Evolutionary conservation across 2,888 invertebrate species (phyloP), one percentile per base, ranked within the genome.

Genomic region (Busseola fusca): DNA sequence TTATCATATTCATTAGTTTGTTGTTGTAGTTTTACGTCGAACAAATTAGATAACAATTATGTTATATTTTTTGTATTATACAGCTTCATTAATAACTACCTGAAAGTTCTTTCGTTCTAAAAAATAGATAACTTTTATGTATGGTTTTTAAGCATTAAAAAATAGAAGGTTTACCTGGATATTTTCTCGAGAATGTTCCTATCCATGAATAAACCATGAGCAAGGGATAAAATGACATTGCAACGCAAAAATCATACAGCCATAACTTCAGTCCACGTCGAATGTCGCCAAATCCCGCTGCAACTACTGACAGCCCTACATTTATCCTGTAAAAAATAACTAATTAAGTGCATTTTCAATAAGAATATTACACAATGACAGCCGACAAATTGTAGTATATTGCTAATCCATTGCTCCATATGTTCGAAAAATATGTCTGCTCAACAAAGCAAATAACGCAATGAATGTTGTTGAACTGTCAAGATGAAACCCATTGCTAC

Each of bases 221-320:
- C 6, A 90, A 84, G 0, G 94, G 94, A 72, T 93, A 93, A 79
- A 95, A 92, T 18, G 84, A 69, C 25, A 95, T 80, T 1, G 92
- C 90, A 6, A 95, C 83, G 4, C 82, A 70, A 14, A 94, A 82
- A 68, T 93, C 90, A 73, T 90, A 94, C n/a, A 91, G 42, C 95
- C 95, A 95, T 7, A 95, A 88, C 45, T 89, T 92, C 1, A 86
- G 80, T 7, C 91, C 94, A 16, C 95, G 92, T 37, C 80, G 76
- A 59, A 95, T 90, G 71, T 95, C 93, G 3, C 95, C 95, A 62
- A 95, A 95, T 14, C 95, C 95, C 62, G 91, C 65, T 4, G 86
- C 85, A n/a, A 95, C 88, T 14, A 90, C 87, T 30, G 87, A 87
- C 52, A 92, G 74, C 3, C 94, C 95, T 21, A 95, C 74, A 71